Evolutionary conservation across 2,888 invertebrate genomes (phyloP), one percentile per base, ranked within the genome.

Genomic region (Portevinia maculata): DNA sequence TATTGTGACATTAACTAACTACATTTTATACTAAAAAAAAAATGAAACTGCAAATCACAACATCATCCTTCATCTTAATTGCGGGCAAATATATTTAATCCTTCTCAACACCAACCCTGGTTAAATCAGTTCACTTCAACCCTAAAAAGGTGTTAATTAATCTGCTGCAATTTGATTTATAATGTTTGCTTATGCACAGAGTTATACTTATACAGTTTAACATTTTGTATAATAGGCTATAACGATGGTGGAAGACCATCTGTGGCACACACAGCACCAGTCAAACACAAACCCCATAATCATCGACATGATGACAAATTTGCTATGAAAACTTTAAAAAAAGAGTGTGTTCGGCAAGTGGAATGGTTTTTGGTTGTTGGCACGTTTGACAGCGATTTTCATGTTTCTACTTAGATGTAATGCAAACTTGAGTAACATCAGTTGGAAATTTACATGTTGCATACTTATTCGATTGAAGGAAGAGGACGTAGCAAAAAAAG

Each of bases 131-230:
- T 57, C 53, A 79, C 57, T 75, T 41, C 65, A 70, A 71, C 70
- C 76, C 84, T 74, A 69, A 84, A 79, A 84, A 79, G 79, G 79
- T 84, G 84, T 84, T 84, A 84, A 84, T 84, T 84, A 84, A 84
- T 84, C 84, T 84, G 84, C 65, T 74, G 57, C 78, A 73, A 79
- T 79, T 73, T 84, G 84, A 84, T 84, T 84, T 84, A 84, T 84
- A 74, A 67, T 79, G 73, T 84, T 84, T 84, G 79, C 79, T 76
- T 69, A 62, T 57, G 64, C 62, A 44, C 59, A 62, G 46, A 60
- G 60, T 60, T 62, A 55, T 34, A 60, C 52, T 69, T 53, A 67
- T 37, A 55, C 37, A 70, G 11, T 6, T 34, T 15, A 34, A 24
- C 48, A 32, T 46, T 37, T 21, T 24, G 15, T 78, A 9, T 52